Base-by-base conservation (phyloP, 1,140 invertebrate genomes). In the Maniola jurtina region DNA sequence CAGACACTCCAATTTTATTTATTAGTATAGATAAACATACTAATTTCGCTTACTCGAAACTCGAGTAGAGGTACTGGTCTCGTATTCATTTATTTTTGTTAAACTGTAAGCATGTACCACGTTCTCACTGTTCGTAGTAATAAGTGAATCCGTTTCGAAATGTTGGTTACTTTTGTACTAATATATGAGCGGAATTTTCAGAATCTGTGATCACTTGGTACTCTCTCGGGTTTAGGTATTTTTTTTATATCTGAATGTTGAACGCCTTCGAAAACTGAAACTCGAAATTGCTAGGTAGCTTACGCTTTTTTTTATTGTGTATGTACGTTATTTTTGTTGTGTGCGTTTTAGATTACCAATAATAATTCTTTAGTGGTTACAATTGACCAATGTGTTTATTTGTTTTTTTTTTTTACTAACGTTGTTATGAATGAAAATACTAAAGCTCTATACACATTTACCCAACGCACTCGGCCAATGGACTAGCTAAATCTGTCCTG, bases 191-290 rank as follows among this genome's bases (percentile, higher is more conserved):
- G 85, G 85, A 86, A 59, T 77, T 84, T 81, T 90, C 86, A 83
- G 76, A 89, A 90, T 90, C 88, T 90, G 88, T 90, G 88, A 90
- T 90, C 85, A 90, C 86, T 86, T 90, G 88, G 88, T 90, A 90
- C 88, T 90, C 88, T 89, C 88, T 90, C 79, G 81, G 81, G 83
- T 78, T 88, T 88, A 88, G 88, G 86, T 84, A 84, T 75, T 86
- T 86, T 85, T 86, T 88, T 76, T 83, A 84, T 79, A 83, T 81
- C 76, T 79, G 80, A 80, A 80, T 81, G 72, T 75, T 81, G 62
- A 83, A 82, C 81, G 74, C 72, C 70, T 76, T 84, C 74, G 76
- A 81, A 83, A 81, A 42, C 69, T 76, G 75, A 34, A 75, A 76
- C 72, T 83, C 79, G 70, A 84, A 84, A 86, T 83, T 86, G 76